These are phyloP conservation scores for Scelioninae gen. 1 DNA, from an alignment of 2,888 invertebrate genomes.

Conservation along the genomic window DNA sequence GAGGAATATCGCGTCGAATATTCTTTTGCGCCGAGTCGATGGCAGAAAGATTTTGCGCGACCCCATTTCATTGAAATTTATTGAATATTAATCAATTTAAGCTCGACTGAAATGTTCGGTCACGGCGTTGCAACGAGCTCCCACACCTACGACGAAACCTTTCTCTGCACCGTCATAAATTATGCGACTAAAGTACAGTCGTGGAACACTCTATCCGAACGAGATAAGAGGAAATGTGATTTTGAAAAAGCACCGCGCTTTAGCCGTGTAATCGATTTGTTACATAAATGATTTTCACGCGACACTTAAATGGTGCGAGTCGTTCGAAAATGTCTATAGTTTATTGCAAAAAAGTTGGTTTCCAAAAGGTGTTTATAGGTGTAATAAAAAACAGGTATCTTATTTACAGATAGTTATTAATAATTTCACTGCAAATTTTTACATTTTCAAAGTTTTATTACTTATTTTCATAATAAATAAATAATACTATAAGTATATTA, in stretches of 20 bases:
- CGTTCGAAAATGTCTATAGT: slow-evolving; percentile 19
- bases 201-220: slow-evolving; percentile 57
- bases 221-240: slow-evolving; percentile 60
- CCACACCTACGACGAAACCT: slow-evolving; percentile 47
- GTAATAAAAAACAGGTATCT: background rate
- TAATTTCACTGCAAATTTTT: too few relatives aligned
- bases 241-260: slow-evolving; percentile 51
- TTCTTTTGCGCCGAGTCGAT: slow-evolving; percentile 4
- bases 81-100: slow-evolving; percentile 65
- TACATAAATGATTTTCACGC: slow-evolving; percentile 54
- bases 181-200: slow-evolving; percentile 59
- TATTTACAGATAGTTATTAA: too few relatives aligned
- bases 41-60: slow-evolving; percentile 29
- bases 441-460: too few relatives aligned
- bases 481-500: too few relatives aligned
- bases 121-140: slow-evolving; percentile 29
- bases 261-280: slow-evolving; percentile 56
- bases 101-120: slow-evolving; percentile 47
- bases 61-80: slow-evolving; percentile 48
- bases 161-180: slow-evolving; percentile 55
- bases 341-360: background rate
- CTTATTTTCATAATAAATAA: too few relatives aligned
- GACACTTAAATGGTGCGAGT: slow-evolving; percentile 41
- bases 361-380: background rate
- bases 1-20: background rate